These are phyloP conservation scores for Tupiocoris notatus DNA, from an alignment of 2,888 invertebrate species.

Conservation along the genomic window DNA sequence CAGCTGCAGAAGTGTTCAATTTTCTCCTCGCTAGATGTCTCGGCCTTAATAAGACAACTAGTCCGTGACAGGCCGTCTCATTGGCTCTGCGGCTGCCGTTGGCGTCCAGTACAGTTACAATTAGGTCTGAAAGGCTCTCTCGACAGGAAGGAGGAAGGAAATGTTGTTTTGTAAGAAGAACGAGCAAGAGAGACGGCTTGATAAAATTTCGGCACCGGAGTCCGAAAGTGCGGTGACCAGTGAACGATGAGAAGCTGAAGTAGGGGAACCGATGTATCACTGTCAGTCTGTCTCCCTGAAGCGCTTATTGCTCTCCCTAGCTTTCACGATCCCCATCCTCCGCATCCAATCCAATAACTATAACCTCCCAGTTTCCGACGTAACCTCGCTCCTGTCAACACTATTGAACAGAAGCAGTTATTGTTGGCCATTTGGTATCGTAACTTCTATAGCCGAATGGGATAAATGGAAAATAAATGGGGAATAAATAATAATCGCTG, in stretches of 20 bases:
- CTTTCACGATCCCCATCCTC: slow-evolving; percentile 5
- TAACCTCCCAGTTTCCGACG: neutral
- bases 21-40: neutral
- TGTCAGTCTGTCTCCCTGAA: slow-evolving; percentile 36
- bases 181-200: neutral
- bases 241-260: neutral
- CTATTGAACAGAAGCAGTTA: neutral
- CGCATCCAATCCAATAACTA: neutral
- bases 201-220: neutral
- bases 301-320: slow-evolving; percentile 39
- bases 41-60: neutral
- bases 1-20: too few relatives aligned
- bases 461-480: too few relatives aligned
- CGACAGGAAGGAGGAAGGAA: neutral
- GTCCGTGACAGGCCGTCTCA: neutral
- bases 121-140: neutral
- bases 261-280: slow-evolving; percentile 39
- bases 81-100: neutral
- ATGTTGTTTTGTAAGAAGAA: neutral
- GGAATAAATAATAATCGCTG: too few relatives aligned
- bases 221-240: neutral
- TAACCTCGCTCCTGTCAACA: neutral
- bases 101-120: neutral
- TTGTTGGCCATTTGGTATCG: neutral
- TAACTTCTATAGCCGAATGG: too few relatives aligned